phyloP scores from a whole-genome alignment of 1,140 invertebrate species.

The Drosophila repleta region DNA sequence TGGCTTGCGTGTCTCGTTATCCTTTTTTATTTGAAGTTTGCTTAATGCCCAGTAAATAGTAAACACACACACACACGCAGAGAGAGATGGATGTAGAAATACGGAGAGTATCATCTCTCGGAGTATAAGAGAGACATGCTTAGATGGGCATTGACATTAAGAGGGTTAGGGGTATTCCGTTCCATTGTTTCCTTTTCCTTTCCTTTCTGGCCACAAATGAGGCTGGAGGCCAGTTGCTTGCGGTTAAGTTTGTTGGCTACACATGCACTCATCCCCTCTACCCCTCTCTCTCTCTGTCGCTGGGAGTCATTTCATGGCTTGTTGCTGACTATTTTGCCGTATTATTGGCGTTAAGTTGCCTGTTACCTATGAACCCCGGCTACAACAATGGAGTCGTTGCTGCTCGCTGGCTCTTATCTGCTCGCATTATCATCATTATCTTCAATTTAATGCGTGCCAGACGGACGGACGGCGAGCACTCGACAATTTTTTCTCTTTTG shows the following conservation, averaged over 20 bases:
- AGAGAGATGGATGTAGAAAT: too few species aligned
- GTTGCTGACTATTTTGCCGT: constrained; percentile 63
- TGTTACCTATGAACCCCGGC: constrained; percentile 73
- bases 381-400: constrained; percentile 20
- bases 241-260: constrained; percentile 4
- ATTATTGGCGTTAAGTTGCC: constrained; percentile 78
- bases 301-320: constrained; percentile 69
- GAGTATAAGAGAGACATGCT: background rate
- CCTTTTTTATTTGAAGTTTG: constrained; percentile 81
- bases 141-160: constrained; percentile 20
- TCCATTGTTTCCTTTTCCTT: constrained; percentile 69
- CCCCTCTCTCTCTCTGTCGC: background rate
- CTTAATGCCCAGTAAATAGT: constrained; percentile 81
- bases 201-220: background rate
- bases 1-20: constrained; percentile 74
- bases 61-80: constrained; percentile 35
- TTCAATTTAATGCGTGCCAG: constrained; percentile 79
- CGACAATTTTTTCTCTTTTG: constrained; percentile 54
- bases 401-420: constrained; percentile 58
- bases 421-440: constrained; percentile 81
- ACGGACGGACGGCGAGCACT: constrained; percentile 60
- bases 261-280: background rate
- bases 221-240: constrained; percentile 3
- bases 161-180: constrained; percentile 20
- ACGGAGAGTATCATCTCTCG: background rate